These are phyloP conservation scores for Siniperca chuatsi DNA, from an alignment of 2,113 vertebrate genomes.

Conservation along the genomic window DNA sequence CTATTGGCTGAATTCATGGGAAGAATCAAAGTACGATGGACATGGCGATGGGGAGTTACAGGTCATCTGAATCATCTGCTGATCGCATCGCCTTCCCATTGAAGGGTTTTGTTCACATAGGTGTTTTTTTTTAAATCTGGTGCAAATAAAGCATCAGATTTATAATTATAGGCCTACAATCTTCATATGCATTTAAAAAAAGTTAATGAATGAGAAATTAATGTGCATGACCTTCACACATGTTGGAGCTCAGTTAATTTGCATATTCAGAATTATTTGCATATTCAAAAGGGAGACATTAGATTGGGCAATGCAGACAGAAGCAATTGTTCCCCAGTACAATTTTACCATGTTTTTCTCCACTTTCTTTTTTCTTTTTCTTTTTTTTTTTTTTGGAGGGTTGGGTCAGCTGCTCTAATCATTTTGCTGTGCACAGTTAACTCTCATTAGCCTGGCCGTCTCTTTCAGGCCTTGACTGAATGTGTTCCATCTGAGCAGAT, in stretches of 20 bases:
- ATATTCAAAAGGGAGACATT: constrained; percentile 22
- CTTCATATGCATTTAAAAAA: constrained; percentile 10
- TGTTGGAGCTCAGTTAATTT: constrained; percentile 42
- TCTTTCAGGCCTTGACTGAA: constrained; percentile 71
- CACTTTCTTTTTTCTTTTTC: background rate
- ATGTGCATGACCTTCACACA: constrained; percentile 52
- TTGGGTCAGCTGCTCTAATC: constrained; percentile 67
- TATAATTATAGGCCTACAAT: constrained; percentile 14
- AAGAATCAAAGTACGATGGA: constrained; percentile 61
- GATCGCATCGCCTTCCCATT: constrained; percentile 36
- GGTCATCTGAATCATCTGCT: constrained; percentile 30
- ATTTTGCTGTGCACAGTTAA: constrained; percentile 73
- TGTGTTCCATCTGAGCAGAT: constrained; percentile 76
- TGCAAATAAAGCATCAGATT: constrained; percentile 17
- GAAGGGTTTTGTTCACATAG: constrained; percentile 28
- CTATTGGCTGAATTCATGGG: constrained; percentile 41
- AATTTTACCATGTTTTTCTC: constrained; percentile 2
- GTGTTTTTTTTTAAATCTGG: constrained; percentile 23
- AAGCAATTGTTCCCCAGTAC: background rate
- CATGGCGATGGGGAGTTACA: constrained; percentile 24
- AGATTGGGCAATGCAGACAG: constrained; percentile 7
- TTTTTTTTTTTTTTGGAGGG: constrained; percentile 29
- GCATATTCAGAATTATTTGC: constrained; percentile 47
- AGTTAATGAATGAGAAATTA: constrained; percentile 45
- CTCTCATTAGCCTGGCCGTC: constrained; percentile 73